phyloP scores from a whole-genome alignment of 2,113 vertebrate genomes.

The Pampusana beccarii region DNA sequence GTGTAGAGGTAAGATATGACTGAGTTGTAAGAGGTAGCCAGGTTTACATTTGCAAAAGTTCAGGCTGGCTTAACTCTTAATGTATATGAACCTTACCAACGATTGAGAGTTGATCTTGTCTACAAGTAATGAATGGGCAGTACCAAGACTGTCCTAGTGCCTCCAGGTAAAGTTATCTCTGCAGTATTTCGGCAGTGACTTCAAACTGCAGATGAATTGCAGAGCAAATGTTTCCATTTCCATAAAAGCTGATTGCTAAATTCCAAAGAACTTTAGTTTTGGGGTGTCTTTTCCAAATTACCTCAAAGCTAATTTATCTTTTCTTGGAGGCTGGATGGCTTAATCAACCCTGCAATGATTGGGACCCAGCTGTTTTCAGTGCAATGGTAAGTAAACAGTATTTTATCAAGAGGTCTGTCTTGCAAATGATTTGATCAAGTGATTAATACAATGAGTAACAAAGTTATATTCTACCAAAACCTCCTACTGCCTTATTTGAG shows the following conservation, averaged over 20 bases:
- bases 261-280: background rate
- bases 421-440: conserved; percentile 1
- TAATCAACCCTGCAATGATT: background rate
- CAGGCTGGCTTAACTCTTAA: background rate
- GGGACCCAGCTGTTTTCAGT: background rate
- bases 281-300: background rate
- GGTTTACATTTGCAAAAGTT: background rate
- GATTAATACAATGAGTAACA: background rate
- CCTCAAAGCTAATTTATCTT: background rate
- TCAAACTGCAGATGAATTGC: background rate
- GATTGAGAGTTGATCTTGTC: background rate
- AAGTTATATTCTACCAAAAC: background rate
- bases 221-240: background rate
- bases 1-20: background rate
- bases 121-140: background rate
- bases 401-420: conserved; percentile 10
- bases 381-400: background rate
- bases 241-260: background rate
- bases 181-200: background rate
- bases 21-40: background rate
- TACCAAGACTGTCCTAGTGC: background rate
- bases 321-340: background rate
- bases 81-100: background rate
- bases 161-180: background rate
- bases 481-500: background rate